Evolutionary conservation across 1,140 invertebrate genomes (phyloP).

Genomic region (Zaprionus davidi): DNA sequence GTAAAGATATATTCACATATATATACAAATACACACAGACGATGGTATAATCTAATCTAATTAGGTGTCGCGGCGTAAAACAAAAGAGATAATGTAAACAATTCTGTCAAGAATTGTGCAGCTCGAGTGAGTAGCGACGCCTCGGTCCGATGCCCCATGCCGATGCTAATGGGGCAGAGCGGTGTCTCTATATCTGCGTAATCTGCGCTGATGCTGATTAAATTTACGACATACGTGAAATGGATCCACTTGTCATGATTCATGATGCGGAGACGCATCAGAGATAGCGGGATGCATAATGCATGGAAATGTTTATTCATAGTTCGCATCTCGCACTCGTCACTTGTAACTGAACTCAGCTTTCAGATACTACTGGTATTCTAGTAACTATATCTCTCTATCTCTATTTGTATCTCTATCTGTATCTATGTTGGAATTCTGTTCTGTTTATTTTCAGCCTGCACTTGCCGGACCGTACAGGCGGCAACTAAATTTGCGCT

Average conservation of each 20-base stretch:
- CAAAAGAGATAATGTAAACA: slow-evolving; percentile 41
- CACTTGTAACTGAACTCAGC: slow-evolving; percentile 23
- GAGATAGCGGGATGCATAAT: slow-evolving; percentile 19
- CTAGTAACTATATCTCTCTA: slow-evolving; percentile 1
- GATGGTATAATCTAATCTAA: slow-evolving; percentile 22
- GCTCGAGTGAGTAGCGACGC: slow-evolving; percentile 14
- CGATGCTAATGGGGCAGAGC: slow-evolving; percentile 51
- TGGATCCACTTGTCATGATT: slow-evolving; percentile 27
- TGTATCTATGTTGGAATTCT: slow-evolving; percentile 33
- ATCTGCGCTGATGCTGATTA: slow-evolving; percentile 63
- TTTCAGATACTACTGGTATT: background rate
- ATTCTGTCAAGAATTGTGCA: slow-evolving; percentile 34
- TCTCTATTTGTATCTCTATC: slow-evolving; percentile 17
- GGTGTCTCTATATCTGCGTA: slow-evolving; percentile 30
- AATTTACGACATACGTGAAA: slow-evolving; percentile 59
- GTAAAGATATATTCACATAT: background rate
- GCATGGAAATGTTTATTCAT: slow-evolving; percentile 72
- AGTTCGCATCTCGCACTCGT: slow-evolving; percentile 13
- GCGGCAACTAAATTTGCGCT: slow-evolving; percentile 68
- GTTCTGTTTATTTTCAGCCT: slow-evolving; percentile 13
- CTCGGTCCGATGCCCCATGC: slow-evolving; percentile 15
- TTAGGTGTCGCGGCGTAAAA: slow-evolving; percentile 25
- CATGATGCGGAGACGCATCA: slow-evolving; percentile 34
- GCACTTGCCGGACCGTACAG: slow-evolving; percentile 1
- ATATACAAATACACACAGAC: background rate